phyloP scores from a whole-genome alignment of 2,888 invertebrate genomes.

The Noctua pronuba region DNA sequence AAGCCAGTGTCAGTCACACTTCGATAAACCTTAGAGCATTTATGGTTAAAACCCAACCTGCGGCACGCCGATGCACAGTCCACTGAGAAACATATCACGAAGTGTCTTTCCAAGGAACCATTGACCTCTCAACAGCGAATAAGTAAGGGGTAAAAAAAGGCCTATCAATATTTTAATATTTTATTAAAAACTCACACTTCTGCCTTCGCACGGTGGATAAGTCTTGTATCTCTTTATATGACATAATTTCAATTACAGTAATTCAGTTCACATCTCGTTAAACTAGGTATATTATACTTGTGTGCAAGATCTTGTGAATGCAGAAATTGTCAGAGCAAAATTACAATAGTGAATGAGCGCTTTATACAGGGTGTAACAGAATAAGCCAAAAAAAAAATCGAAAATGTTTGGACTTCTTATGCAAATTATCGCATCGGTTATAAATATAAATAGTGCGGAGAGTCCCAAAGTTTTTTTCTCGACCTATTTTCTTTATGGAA shows the following conservation, averaged over 20 bases:
- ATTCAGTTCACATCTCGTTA: slow-evolving; percentile 62
- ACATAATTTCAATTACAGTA: slow-evolving; percentile 70
- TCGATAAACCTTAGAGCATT: neutral
- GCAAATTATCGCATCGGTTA: neutral
- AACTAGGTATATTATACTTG: slow-evolving; percentile 63
- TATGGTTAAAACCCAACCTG: neutral
- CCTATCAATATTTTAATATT: slow-evolving; percentile 59
- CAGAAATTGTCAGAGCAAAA: slow-evolving; percentile 44
- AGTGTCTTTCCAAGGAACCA: neutral
- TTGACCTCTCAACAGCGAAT: neutral
- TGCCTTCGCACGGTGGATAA: slow-evolving; percentile 83
- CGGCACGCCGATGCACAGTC: too few relatives aligned
- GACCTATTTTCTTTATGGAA: neutral
- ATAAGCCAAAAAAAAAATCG: neutral
- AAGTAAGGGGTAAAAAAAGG: neutral
- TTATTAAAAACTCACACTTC: slow-evolving; percentile 84
- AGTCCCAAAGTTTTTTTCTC: neutral
- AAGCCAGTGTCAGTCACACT: too few relatives aligned
- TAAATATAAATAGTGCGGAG: neutral
- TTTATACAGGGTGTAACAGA: slow-evolving; percentile 5
- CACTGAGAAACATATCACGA: neutral
- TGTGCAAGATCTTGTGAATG: slow-evolving; percentile 60
- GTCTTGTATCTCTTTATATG: slow-evolving; percentile 88
- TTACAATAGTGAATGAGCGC: slow-evolving; percentile 43
- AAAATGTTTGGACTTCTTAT: neutral